Percentiles rank a stretch among this genome's conserved stretches.
Evolutionary conservation across 2,113 vertebrate genomes (phyloP).

Genomic region (Cyprinodon variegatus): DNA sequence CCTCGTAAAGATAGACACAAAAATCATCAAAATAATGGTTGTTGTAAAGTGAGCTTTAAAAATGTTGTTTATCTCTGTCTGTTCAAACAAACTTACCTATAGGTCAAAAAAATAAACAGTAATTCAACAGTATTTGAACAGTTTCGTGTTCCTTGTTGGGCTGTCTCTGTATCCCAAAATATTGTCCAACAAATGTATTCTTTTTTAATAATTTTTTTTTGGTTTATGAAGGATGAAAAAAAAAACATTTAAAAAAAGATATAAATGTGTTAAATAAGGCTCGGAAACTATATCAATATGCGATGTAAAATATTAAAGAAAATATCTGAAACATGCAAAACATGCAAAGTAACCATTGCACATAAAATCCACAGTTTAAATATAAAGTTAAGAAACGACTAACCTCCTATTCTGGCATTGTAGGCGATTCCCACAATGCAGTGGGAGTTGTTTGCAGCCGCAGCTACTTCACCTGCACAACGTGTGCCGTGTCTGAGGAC

Average conservation of each 20-base stretch:
- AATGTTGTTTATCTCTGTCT: neutral
- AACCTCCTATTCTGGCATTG: constrained; percentile 97
- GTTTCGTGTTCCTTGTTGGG: too few species aligned
- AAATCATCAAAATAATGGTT: neutral
- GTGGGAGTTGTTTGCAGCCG: constrained; percentile 96
- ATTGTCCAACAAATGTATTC: too few species aligned
- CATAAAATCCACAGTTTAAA: neutral
- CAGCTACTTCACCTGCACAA: constrained; percentile 97
- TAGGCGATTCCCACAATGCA: constrained; percentile 98
- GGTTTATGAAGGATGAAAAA: too few species aligned
- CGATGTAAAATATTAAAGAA: neutral
- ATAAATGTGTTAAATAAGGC: too few species aligned
- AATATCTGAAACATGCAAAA: neutral
- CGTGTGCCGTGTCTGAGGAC: constrained; percentile 95
- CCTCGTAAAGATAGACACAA: neutral
- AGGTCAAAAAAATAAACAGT: neutral
- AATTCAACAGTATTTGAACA: too few species aligned
- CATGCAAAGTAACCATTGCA: neutral
- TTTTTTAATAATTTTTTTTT: too few species aligned
- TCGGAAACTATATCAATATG: neutral
- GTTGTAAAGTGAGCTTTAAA: neutral
- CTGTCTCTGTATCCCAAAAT: too few species aligned
- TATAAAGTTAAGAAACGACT: constrained; percentile 41
- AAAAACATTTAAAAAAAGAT: too few species aligned
- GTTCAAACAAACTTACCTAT: neutral